Percentiles rank a stretch among this genome's conserved stretches.
These are phyloP conservation scores for Phyllostomus discolor DNA, from an alignment of 2,113 vertebrate genomes.

Conservation along the genomic window DNA sequence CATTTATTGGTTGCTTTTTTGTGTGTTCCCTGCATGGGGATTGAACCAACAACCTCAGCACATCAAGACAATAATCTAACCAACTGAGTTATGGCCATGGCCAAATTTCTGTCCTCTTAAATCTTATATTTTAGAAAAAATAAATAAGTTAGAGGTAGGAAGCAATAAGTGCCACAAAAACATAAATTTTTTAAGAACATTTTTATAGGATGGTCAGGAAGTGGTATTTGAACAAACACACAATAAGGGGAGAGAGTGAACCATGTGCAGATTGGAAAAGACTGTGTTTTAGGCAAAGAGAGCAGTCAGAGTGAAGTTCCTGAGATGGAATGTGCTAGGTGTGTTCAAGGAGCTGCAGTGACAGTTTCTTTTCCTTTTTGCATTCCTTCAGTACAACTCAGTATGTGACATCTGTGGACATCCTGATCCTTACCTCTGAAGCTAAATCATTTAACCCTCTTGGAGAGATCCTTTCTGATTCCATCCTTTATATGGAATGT, in stretches of 20 bases:
- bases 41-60: too few relatives aligned
- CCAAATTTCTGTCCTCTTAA: not conserved
- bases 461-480: not conserved
- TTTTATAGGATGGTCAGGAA: not conserved
- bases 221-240: not conserved
- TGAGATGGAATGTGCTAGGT: too few relatives aligned
- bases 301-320: not conserved
- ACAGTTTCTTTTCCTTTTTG: not conserved
- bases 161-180: not conserved
- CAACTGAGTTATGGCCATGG: not conserved
- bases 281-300: not conserved
- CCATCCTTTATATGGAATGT: not conserved
- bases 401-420: too few relatives aligned
- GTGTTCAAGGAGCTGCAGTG: accelerated
- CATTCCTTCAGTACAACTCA: not conserved
- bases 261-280: too few relatives aligned
- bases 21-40: too few relatives aligned
- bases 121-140: not conserved
- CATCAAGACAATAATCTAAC: too few relatives aligned
- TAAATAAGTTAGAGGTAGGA: not conserved
- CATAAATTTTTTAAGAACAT: not conserved
- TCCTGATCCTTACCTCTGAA: not conserved
- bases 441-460: too few relatives aligned
- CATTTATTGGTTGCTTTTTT: too few relatives aligned
- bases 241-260: not conserved